A percentile compares a stretch with the other conserved stretches of the same genome.
Evolutionary conservation across 2,113 vertebrate genomes (phyloP).

Genomic region (Myodes glareolus): DNA sequence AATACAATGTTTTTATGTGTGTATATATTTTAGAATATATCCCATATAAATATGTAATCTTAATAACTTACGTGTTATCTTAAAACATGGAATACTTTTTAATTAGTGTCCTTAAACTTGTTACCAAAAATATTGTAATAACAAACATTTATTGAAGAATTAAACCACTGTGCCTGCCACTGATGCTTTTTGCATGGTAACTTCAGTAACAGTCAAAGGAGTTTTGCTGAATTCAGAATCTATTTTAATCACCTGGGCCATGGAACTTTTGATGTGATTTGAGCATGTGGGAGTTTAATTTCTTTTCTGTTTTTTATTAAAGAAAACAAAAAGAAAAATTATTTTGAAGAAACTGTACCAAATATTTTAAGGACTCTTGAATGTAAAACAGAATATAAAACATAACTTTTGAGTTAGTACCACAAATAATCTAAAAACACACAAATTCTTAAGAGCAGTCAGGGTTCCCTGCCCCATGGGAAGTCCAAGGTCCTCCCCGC

Average conservation of each 20-base stretch:
- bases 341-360: constrained; percentile 34
- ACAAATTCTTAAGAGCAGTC: too few relatives aligned
- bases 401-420: constrained; percentile 11
- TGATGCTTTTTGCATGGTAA: neutral
- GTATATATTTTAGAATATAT: neutral
- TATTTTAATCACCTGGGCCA: constrained; percentile 26
- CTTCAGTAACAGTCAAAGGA: constrained; percentile 39
- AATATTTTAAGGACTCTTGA: constrained; percentile 22
- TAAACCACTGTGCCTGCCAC: neutral
- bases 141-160: constrained; percentile 35
- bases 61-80: neutral
- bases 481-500: too few relatives aligned
- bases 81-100: constrained; percentile 10
- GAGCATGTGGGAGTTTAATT: constrained; percentile 53
- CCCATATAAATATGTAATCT: neutral
- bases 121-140: constrained; percentile 24
- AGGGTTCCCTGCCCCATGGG: too few relatives aligned
- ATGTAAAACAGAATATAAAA: constrained; percentile 32
- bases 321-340: neutral
- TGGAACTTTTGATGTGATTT: constrained; percentile 54
- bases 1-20: neutral
- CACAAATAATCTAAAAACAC: constrained; percentile 48
- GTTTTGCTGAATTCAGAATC: constrained; percentile 22
- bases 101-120: neutral
- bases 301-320: constrained; percentile 23